Evolutionary conservation across 2,888 invertebrate genomes (phyloP).

Genomic region (Melieria omissa): DNA sequence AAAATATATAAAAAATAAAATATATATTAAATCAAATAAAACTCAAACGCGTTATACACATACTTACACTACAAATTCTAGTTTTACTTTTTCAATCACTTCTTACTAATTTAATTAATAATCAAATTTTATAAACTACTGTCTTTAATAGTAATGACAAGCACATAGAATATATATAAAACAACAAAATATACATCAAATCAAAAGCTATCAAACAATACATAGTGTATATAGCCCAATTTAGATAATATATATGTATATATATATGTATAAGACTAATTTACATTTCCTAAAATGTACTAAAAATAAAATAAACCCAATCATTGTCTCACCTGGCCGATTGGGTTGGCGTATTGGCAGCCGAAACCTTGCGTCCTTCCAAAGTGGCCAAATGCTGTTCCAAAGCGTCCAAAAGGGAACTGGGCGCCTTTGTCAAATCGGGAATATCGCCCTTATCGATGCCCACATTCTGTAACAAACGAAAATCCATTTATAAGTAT

Average conservation of each 20-base stretch:
- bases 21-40: neutral
- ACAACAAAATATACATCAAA: too few species aligned
- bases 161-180: too few species aligned
- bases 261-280: too few species aligned
- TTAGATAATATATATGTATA: too few species aligned
- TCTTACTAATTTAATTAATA: too few species aligned
- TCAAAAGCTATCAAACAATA: neutral
- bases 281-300: too few species aligned
- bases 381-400: constrained; percentile 94
- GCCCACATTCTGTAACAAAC: constrained; percentile 81
- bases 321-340: constrained; percentile 75
- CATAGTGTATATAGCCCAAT: too few species aligned
- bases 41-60: neutral
- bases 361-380: constrained; percentile 91
- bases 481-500: neutral
- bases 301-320: too few species aligned
- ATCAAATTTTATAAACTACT: too few species aligned
- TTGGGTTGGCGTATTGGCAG: constrained; percentile 87
- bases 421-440: constrained; percentile 97
- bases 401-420: constrained; percentile 94
- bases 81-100: constrained; percentile 8
- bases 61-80: constrained; percentile 3
- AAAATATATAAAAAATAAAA: too few species aligned
- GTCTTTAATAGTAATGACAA: too few species aligned
- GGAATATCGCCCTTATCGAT: constrained; percentile 99